Evolutionary conservation across 1,140 invertebrate species (phyloP).

Genomic region (Platorchestia sp.): DNA sequence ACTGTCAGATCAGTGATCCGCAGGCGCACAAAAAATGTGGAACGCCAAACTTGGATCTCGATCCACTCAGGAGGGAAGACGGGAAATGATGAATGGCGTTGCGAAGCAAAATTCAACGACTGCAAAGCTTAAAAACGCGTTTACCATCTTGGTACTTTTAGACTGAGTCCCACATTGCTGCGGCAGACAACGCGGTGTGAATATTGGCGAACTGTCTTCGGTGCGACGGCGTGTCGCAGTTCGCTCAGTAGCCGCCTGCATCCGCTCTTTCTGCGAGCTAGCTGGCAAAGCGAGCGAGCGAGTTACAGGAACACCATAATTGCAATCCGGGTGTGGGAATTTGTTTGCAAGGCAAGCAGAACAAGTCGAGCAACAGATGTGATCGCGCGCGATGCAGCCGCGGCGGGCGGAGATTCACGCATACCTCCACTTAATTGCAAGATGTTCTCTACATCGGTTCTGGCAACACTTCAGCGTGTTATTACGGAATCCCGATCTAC

Average conservation of each 20-base stretch:
- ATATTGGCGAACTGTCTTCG: not conserved
- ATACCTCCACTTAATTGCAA: not conserved
- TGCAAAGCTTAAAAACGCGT: not conserved
- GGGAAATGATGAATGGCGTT: not conserved
- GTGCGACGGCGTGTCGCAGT: not conserved
- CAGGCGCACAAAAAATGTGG: not conserved
- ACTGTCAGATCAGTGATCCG: not conserved
- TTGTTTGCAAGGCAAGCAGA: constrained; percentile 4
- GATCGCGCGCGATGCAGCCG: not conserved
- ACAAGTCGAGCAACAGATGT: not conserved
- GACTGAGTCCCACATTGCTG: not conserved
- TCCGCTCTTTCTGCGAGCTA: not conserved
- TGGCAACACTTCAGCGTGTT: not conserved
- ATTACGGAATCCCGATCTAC: not conserved
- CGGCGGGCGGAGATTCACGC: not conserved
- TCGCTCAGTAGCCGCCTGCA: not conserved
- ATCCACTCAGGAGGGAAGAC: not conserved
- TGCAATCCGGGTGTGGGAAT: not conserved
- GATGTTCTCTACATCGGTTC: not conserved
- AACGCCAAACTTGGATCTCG: not conserved
- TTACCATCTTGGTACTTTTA: not conserved
- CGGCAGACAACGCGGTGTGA: not conserved
- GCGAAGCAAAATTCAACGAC: not conserved
- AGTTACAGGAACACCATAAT: not conserved
- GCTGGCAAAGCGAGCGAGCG: not conserved